Base-by-base conservation (phyloP, 2,888 invertebrate genomes). In the Octonoba sinensis region DNA sequence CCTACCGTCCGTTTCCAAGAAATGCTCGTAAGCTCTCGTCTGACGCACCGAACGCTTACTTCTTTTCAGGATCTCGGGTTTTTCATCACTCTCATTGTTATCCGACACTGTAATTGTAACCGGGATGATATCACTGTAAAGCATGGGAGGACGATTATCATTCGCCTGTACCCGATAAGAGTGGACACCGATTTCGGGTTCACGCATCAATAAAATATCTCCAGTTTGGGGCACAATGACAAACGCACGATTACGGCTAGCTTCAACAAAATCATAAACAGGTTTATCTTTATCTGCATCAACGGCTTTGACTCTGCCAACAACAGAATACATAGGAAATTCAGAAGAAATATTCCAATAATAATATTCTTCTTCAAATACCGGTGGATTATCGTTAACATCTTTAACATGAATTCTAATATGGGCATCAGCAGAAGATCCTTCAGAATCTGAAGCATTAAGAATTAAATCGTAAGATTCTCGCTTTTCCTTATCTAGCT, bases 141-240 rank as follows among this genome's bases (percentile, higher is more conserved):
- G 24, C 22, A 49, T 72, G 46, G 85, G 84, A 27, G 91, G 91
- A 6, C 95, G 91, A 0, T 95, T 90, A 88, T 96, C 96, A 88
- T 95, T 95, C 1, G 96, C 95, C 86, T 94, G 91, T 2, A 96
- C 93, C 84, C 92, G 91, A 64, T 96, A 88, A 86, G 94, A 92
- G 62, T 92, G 90, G 86, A 93, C 92, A 84, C 90, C 89, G 82
- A 90, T 57, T 56, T 84, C 85, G 15, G 85, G 84, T 36, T 93
- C 94, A n/a, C 93, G 93, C 69, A 84, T 84, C 24, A 96, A 88
- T 87, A 96, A 92, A 24, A 98, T 90, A 87, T 96, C 95, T 0
- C 97, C 97, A 0, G 96, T 96, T 89, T 96, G 95, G 0, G 97
- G 96, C 4, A 97, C 95, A 85, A 97, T 94, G 15, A 96, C 94